Evolutionary conservation across 2,797 vertebrate species (phyloP).

Genomic region (Acanthornis magna): DNA sequence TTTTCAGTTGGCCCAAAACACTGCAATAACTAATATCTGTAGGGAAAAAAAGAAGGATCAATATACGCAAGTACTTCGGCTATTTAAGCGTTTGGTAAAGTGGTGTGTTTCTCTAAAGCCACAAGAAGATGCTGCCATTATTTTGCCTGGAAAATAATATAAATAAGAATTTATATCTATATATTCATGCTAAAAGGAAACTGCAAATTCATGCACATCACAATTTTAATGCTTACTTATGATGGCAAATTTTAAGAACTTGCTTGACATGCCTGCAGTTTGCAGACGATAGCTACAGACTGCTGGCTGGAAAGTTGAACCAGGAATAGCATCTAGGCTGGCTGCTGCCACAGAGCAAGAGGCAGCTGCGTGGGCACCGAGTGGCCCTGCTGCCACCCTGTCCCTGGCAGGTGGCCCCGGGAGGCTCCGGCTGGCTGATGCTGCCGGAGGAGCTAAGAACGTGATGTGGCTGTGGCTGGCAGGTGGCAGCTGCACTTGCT

Average conservation of each 20-base stretch:
- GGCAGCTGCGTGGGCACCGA: background rate
- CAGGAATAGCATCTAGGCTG: too few relatives aligned
- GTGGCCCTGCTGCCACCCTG: background rate
- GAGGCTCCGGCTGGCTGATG: background rate
- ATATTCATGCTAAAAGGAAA: background rate
- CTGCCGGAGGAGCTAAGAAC: background rate
- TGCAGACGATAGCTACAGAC: too few relatives aligned
- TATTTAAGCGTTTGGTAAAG: background rate
- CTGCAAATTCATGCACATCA: background rate
- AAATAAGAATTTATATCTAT: background rate
- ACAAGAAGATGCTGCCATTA: background rate
- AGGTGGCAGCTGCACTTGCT: background rate
- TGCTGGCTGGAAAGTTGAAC: too few relatives aligned
- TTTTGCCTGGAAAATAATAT: background rate
- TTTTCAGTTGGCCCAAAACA: slow-evolving; percentile 12
- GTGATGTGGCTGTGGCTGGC: background rate
- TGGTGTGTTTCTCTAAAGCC: background rate
- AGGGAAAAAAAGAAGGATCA: slow-evolving; percentile 17
- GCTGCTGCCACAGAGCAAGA: background rate
- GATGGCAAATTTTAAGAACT: too few relatives aligned
- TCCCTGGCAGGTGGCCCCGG: background rate
- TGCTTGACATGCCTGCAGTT: too few relatives aligned
- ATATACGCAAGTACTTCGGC: background rate
- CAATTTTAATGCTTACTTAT: background rate
- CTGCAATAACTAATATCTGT: background rate